Evolutionary conservation across 2,888 invertebrate genomes (phyloP).

Genomic region (Euclidia mi): DNA sequence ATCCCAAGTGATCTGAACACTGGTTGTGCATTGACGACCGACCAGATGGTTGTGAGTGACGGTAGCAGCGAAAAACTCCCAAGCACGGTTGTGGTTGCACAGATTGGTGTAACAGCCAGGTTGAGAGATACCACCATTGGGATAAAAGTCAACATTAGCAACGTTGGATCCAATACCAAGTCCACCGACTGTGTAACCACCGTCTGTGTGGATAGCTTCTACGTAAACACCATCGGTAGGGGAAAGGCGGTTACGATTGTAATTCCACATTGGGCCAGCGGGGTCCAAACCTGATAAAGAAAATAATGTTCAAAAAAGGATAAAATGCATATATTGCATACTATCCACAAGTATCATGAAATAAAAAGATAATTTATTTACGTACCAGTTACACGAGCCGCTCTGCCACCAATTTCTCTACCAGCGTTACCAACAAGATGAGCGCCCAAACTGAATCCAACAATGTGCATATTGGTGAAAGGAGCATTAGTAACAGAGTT

Average conservation of each 20-base stretch:
- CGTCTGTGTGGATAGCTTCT: constrained; percentile 69
- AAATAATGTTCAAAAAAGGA: no score
- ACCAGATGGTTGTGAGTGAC: constrained; percentile 65
- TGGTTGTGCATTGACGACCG: constrained; percentile 58
- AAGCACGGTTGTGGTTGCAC: constrained; percentile 71
- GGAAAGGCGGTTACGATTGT: constrained; percentile 54
- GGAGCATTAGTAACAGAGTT: constrained; percentile 59
- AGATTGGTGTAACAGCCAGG: constrained; percentile 66
- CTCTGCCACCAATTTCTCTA: constrained; percentile 62
- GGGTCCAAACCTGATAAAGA: constrained; percentile 64
- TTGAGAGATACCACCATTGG: constrained; percentile 83
- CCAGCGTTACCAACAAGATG: constrained; percentile 80
- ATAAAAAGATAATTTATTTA: neutral
- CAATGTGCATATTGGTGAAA: constrained; percentile 67
- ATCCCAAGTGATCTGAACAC: constrained; percentile 55
- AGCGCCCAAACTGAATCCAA: constrained; percentile 82
- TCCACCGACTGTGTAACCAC: constrained; percentile 63
- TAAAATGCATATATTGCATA: no score
- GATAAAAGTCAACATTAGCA: constrained; percentile 89
- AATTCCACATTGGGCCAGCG: constrained; percentile 68
- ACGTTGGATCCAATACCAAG: constrained; percentile 79
- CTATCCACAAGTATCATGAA: no score
- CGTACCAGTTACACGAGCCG: constrained; percentile 71
- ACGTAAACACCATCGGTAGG: constrained; percentile 73
- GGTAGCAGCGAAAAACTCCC: constrained; percentile 66